Percentiles rank a stretch among this genome's conserved stretches.
phyloP scores from a whole-genome alignment of 2,797 vertebrate species.

The Hybognathus amarus region DNA sequence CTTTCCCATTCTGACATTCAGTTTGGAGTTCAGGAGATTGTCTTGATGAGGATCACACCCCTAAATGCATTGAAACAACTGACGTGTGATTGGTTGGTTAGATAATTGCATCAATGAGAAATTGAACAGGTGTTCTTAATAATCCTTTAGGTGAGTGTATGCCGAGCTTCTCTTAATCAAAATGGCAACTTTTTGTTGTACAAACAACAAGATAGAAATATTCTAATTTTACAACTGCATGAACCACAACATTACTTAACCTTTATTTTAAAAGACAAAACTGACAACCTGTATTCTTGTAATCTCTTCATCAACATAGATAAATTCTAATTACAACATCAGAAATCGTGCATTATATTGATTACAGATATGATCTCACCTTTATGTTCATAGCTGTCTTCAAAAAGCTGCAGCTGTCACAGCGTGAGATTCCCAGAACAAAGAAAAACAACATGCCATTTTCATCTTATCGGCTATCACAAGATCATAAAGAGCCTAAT shows the following conservation, averaged over 20 bases:
- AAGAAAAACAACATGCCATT: conserved; percentile 12
- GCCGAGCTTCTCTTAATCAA: not conserved
- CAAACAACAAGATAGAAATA: not conserved
- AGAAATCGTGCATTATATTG: not conserved
- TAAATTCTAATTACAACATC: not conserved
- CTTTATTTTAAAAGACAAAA: conserved; percentile 22
- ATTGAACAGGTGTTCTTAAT: no score
- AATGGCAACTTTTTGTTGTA: not conserved
- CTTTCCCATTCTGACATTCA: no score
- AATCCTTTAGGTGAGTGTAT: not conserved
- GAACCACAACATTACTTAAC: not conserved
- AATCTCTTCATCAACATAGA: conserved; percentile 23
- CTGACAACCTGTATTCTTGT: not conserved
- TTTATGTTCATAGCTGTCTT: conserved; percentile 16
- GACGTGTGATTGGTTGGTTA: no score
- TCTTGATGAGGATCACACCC: no score
- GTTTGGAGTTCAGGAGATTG: no score
- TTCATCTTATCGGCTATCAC: conserved; percentile 23
- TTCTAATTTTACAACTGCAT: not conserved
- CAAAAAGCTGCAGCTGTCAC: conserved; percentile 14
- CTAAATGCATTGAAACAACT: no score
- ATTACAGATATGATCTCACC: conserved; percentile 27
- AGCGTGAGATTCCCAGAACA: conserved; percentile 17
- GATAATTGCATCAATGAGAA: no score
- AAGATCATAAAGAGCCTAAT: conserved; percentile 43